These are phyloP conservation scores for Neodontobutis hainanensis DNA, from an alignment of 2,113 vertebrate species.

Conservation along the genomic window DNA sequence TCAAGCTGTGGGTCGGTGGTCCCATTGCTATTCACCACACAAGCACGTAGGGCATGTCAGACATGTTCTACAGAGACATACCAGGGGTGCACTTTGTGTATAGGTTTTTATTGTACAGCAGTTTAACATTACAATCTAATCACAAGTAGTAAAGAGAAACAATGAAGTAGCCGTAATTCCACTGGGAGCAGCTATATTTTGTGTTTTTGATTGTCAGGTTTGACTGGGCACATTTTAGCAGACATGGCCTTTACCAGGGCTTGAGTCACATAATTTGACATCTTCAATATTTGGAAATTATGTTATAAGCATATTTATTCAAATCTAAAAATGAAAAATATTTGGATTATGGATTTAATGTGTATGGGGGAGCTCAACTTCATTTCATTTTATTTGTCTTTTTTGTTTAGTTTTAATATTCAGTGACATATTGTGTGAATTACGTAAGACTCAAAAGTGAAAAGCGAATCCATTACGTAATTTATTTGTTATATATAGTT, in stretches of 20 bases:
- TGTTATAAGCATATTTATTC: too few relatives aligned
- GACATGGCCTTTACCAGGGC: too few relatives aligned
- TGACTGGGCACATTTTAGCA: conserved; percentile 6
- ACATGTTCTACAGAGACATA: conserved; percentile 65
- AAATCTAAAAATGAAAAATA: too few relatives aligned
- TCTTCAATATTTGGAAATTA: too few relatives aligned
- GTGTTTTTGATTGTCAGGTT: conserved; percentile 2
- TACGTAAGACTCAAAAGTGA: not conserved
- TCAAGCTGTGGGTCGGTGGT: conserved; percentile 72
- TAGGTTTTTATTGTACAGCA: conserved; percentile 14
- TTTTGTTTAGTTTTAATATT: not conserved
- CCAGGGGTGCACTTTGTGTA: conserved; percentile 47
- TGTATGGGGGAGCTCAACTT: too few relatives aligned
- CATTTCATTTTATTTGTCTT: not conserved
- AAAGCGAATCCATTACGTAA: conserved; percentile 26
- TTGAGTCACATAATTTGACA: too few relatives aligned
- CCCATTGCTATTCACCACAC: conserved; percentile 73
- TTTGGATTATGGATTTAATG: too few relatives aligned
- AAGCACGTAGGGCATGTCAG: conserved; percentile 71
- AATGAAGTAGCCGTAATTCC: not conserved
- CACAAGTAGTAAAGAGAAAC: too few relatives aligned
- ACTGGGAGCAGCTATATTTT: conserved; percentile 7
- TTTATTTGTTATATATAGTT: conserved; percentile 45
- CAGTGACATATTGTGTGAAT: too few relatives aligned
- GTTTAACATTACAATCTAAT: too few relatives aligned